These are phyloP conservation scores for Tokudaia tokunoshimensis DNA, from an alignment of 2,797 vertebrate species.

Conservation along the genomic window DNA sequence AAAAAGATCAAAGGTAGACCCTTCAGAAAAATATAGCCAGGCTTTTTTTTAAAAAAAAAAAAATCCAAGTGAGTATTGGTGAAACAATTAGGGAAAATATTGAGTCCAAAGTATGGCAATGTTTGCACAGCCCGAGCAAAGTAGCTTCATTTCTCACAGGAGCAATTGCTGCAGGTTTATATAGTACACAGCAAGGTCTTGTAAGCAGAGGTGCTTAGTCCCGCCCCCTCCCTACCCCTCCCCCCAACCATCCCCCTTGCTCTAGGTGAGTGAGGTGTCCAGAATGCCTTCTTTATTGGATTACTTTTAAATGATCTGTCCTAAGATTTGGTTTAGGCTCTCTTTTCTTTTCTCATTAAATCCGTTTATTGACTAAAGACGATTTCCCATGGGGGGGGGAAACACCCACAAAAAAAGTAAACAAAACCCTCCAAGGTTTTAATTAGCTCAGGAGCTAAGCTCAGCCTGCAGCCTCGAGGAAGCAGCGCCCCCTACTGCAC, in stretches of 20 bases:
- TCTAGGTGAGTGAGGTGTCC: background rate
- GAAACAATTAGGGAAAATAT: background rate
- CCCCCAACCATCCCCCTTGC: no score
- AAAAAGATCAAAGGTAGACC: background rate
- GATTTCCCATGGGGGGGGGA: background rate
- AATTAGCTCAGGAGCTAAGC: background rate
- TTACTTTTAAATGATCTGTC: background rate
- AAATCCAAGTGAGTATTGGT: background rate
- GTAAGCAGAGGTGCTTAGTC: background rate
- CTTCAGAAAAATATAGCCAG: background rate
- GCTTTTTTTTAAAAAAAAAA: constrained; percentile 37
- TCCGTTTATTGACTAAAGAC: background rate
- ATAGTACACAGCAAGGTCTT: background rate
- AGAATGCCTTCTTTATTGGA: background rate
- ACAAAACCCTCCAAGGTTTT: background rate
- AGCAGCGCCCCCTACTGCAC: constrained; percentile 60
- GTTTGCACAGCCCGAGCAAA: background rate
- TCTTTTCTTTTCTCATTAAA: background rate
- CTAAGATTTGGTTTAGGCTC: background rate
- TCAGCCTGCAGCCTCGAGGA: accelerated
- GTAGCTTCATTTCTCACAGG: no score
- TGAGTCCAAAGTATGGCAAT: background rate
- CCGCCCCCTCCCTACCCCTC: no score
- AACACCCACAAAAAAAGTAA: background rate
- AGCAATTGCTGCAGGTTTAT: background rate